These are phyloP conservation scores for Malaclemys terrapin DNA, from an alignment of 2,113 vertebrate species.

Conservation along the genomic window DNA sequence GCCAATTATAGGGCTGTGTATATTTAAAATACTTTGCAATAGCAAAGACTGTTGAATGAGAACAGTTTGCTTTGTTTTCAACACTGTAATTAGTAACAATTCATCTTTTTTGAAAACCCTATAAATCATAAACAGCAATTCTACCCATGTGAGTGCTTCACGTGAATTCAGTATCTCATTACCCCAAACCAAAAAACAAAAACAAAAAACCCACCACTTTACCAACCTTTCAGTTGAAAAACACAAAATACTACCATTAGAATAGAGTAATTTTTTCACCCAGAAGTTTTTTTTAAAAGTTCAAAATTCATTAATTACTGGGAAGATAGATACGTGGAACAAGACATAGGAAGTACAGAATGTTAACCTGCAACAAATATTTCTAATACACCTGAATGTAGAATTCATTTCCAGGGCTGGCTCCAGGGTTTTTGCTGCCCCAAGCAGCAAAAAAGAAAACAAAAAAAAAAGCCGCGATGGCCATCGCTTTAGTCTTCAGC, in stretches of 20 bases:
- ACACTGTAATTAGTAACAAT: background rate
- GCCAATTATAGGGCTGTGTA: constrained; percentile 63
- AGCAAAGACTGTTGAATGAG: background rate
- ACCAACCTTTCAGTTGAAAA: background rate
- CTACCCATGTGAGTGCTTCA: background rate
- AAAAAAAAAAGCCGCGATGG: no score
- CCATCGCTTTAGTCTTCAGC: no score
- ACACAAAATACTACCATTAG: background rate
- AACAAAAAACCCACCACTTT: background rate
- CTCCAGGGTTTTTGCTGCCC: no score
- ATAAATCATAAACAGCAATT: background rate
- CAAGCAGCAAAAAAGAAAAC: no score
- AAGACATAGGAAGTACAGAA: background rate
- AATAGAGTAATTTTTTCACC: background rate
- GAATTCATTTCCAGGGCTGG: background rate
- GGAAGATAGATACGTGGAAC: background rate
- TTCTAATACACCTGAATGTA: background rate
- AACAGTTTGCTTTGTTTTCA: background rate
- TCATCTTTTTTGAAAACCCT: background rate
- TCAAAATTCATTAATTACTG: background rate
- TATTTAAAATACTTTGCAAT: background rate
- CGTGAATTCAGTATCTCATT: background rate
- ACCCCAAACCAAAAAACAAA: background rate
- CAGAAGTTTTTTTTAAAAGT: background rate
- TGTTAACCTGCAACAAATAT: background rate